Evolutionary conservation across 2,113 vertebrate species (phyloP), one percentile per base, ranked within the genome.

Genomic region (Silurus meridionalis): DNA sequence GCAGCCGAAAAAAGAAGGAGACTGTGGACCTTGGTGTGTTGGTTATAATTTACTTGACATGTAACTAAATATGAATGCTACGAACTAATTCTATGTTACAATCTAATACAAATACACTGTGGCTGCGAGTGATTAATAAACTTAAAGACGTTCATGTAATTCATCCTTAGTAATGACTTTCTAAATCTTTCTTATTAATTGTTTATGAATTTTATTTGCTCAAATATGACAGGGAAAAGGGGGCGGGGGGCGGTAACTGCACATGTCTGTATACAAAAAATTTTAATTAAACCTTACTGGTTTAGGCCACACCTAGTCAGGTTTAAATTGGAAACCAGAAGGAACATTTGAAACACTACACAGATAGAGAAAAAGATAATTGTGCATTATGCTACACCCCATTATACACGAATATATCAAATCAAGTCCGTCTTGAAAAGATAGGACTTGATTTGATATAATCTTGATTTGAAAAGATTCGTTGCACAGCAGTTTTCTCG

Each of bases 401-500:
- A 13, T 46, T 72, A 78, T 85, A 15, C n/a, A 74, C 48, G 83
- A 84, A 64, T 63, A 57, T 69, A 63, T 28, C 52, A 57, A 52
- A 67, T 67, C 52, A 80, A 66, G 15, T 6, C 66, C 13, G 25
- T 61, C 17, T 13, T 69, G 21, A 66, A 69, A 63, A 58, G 61
- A 53, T 28, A 63, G 15, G 8, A 37, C 28, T 37, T 37, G 28
- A 37, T 37, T 37, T 37, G 28, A 37, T 37, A 37, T 37, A 37
- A 37, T 37, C 28, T 37, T 37, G 28, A 37, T 37, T 37, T 37
- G 28, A 37, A 37, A 1, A 37, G 28, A 37, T 14, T 15, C 72
- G 37, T 48, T 50, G 60, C 5, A 80, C 23, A 63, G 23, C 23
- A n/a, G 14, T 37, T 48, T 79, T 69, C 61, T 66, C 37, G 1